Evolutionary conservation across 2,888 invertebrate genomes (phyloP), one percentile per base, ranked within the genome.

Genomic region (Timema podura): DNA sequence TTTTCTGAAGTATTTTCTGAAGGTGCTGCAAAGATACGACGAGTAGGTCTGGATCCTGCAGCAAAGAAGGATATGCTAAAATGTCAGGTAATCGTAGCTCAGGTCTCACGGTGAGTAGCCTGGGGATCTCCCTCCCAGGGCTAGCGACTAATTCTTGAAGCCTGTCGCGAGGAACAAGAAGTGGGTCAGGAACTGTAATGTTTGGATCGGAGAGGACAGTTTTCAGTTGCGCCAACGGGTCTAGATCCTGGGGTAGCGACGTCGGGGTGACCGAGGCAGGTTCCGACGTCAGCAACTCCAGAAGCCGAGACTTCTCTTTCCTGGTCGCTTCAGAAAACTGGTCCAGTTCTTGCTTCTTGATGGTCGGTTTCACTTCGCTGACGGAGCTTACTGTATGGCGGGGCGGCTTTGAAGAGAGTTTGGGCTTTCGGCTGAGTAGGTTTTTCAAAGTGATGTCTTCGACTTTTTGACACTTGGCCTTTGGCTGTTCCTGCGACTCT

Each of bases 171-270:
- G 93, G 93, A 73, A 93, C 89, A 72, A 93, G 80, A 76, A 93
- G 84, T 10, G 93, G 93, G 83, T 93, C 92, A 59, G 93, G 93
- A 78, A 93, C 87, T 79, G 89, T 87, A 77, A 90, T 86, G 74
- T 87, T 87, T 8, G 87, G 84, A 76, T 88, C 89, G 65, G 84
- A 83, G 72, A 90, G 84, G 45, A 93, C 82, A 77, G 88, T 85
- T 75, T 89, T 87, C 9, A 93, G 82, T 78, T 93, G 93, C 71
- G 87, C 87, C 7, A 91, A 78, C 0, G 93, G 89, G 70, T 81
- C 81, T 10, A 73, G 73, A 74, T 68, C 75, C 57, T 71, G 69
- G 65, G 70, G 61, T 44, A 67, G 48, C n/a, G 68, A 59, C 2
- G 59, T 16, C 57, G 71, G 66, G 48, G 70, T 65, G 10, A 68